Percentiles rank a stretch among this genome's conserved stretches.
Evolutionary conservation across 2,797 vertebrate genomes (phyloP).

Genomic region (Tarsius wallacei): DNA sequence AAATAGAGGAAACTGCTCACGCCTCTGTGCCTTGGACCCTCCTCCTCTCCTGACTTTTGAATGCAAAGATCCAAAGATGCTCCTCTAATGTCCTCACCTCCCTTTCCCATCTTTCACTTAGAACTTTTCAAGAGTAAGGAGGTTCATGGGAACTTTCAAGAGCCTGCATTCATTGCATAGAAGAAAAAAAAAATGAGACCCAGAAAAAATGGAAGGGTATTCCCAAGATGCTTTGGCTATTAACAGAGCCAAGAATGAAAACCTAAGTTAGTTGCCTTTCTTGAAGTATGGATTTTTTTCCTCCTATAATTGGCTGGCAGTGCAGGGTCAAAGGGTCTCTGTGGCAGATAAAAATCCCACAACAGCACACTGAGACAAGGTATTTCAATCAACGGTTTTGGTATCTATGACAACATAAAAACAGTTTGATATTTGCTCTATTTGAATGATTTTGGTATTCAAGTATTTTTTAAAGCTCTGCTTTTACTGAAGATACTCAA

Average conservation of each 20-base stretch:
- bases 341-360: not conserved
- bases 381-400: conserved; percentile 15
- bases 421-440: conserved; percentile 12
- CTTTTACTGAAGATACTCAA: conserved; percentile 28
- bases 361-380: not conserved
- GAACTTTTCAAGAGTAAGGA: not conserved
- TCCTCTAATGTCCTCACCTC: not conserved
- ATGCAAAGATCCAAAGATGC: not conserved
- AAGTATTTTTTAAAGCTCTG: conserved; percentile 38
- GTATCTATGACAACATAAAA: conserved; percentile 20
- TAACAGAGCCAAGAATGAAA: not conserved
- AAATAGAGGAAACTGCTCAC: not conserved
- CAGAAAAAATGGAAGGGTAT: not conserved
- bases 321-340: not conserved
- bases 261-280: not conserved
- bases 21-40: not conserved
- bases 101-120: not conserved
- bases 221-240: not conserved
- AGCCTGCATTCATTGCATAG: not conserved
- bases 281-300: not conserved
- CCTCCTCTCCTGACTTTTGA: not conserved
- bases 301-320: not conserved
- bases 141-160: not conserved
- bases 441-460: conserved; percentile 1
- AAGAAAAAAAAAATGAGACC: not conserved